Base-by-base conservation (phyloP, 53 echinoderm and acorn worm genomes). In the Astropecten irregularis region DNA sequence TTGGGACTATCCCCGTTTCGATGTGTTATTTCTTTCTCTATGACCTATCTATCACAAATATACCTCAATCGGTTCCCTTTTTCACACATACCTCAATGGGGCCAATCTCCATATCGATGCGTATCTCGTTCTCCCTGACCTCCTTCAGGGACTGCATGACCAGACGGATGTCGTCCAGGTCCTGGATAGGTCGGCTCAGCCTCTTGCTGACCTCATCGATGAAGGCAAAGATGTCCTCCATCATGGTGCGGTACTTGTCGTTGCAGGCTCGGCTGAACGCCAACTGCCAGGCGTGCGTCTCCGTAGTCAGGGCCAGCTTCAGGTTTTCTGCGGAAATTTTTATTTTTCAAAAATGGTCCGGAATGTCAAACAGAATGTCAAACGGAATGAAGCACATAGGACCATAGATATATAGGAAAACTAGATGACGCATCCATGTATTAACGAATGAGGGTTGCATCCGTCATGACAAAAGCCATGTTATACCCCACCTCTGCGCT, bases 51-150 rank as follows among this genome's bases (percentile, higher is more conserved):
- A n/a, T n/a, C n/a, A n/a, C n/a, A n/a, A n/a, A n/a, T n/a, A n/a
- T n/a, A n/a, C n/a, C n/a, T n/a, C n/a, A n/a, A n/a, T n/a, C n/a
- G n/a, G n/a, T n/a, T n/a, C n/a, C n/a, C n/a, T n/a, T n/a, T n/a
- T n/a, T n/a, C n/a, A n/a, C n/a, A n/a, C 77, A 61, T 68, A 97
- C 97, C 94, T 97, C 97, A 88, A 97, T 97, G 10, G 97, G 97
- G 28, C 97, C 97, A 51, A 97, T 97, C 52, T 91, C 94, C 97
- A 97, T 97, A 62, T 97, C 97, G 57, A 97, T 97, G 35, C 94
- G 84, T 59, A 97, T 97, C 89, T 94, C 97, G 38, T 97, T 94
- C 85, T 94, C 97, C 56, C 97, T 57, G 83, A 97, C 85, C 34
- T 97, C 97, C 82, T 91, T 92, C 37, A 97, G 86, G 9, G 97